phyloP scores from a whole-genome alignment of 2,797 vertebrate species.

The Microtus californicus region DNA sequence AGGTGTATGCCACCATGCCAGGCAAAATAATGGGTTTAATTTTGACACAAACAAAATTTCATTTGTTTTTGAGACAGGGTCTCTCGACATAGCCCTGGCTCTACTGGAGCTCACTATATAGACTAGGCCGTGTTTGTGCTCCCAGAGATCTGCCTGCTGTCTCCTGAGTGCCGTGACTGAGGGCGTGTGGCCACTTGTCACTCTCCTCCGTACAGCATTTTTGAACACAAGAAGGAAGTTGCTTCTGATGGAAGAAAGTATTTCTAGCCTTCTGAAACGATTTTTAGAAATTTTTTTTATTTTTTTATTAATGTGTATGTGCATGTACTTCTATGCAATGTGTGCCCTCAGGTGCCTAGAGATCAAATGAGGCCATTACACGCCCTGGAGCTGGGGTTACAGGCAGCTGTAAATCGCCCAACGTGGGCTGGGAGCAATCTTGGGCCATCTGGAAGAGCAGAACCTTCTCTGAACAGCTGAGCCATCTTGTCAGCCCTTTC shows the following conservation, averaged over 20 bases:
- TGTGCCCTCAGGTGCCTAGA: background rate
- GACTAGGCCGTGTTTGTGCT: background rate
- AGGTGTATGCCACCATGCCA: background rate
- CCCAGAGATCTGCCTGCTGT: background rate
- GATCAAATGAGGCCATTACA: background rate
- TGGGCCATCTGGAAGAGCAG: background rate
- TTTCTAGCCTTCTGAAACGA: constrained; percentile 24
- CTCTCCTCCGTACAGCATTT: background rate
- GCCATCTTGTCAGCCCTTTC: background rate
- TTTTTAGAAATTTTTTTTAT: background rate
- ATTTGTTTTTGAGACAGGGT: background rate
- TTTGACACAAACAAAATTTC: background rate
- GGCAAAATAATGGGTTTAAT: background rate
- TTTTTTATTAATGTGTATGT: background rate
- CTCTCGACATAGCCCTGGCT: background rate
- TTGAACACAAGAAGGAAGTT: background rate
- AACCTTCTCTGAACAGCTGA: background rate
- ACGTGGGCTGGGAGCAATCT: background rate
- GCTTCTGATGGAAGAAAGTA: background rate
- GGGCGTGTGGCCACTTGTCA: background rate
- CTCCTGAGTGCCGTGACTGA: background rate
- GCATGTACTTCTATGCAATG: background rate
- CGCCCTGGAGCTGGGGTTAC: background rate
- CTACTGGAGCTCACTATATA: background rate
- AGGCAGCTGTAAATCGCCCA: background rate